phyloP scores from a whole-genome alignment of 2,113 vertebrate species.

The Macquaria australasica region DNA sequence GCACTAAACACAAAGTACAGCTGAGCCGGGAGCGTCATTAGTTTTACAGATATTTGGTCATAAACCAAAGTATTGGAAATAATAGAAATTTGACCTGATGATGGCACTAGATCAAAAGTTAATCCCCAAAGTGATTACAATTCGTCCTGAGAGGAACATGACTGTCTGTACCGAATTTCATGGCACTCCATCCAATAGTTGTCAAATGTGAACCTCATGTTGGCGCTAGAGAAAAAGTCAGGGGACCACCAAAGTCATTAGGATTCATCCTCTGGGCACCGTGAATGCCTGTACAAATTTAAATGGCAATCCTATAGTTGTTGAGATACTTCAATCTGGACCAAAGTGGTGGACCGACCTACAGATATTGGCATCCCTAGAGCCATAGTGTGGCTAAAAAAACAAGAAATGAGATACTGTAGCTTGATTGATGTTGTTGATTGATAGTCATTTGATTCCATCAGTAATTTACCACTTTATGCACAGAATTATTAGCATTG shows the following conservation, averaged over 20 bases:
- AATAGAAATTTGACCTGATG: background rate
- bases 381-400: background rate
- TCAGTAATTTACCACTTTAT: background rate
- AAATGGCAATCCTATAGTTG: background rate
- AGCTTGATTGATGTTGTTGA: background rate
- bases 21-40: background rate
- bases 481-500: background rate
- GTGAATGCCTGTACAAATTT: background rate
- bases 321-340: background rate
- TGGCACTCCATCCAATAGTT: background rate
- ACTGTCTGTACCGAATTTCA: background rate
- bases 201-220: background rate
- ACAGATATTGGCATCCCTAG: background rate
- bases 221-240: background rate
- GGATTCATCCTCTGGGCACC: background rate
- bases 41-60: background rate
- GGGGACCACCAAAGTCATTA: background rate
- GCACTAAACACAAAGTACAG: background rate
- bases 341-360: background rate
- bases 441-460: background rate
- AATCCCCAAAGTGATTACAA: background rate
- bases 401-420: background rate
- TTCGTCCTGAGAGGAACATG: background rate
- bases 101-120: background rate
- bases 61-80: background rate